These are phyloP conservation scores for Tipula vernalis DNA, from an alignment of 2,888 invertebrate species.

Conservation along the genomic window DNA sequence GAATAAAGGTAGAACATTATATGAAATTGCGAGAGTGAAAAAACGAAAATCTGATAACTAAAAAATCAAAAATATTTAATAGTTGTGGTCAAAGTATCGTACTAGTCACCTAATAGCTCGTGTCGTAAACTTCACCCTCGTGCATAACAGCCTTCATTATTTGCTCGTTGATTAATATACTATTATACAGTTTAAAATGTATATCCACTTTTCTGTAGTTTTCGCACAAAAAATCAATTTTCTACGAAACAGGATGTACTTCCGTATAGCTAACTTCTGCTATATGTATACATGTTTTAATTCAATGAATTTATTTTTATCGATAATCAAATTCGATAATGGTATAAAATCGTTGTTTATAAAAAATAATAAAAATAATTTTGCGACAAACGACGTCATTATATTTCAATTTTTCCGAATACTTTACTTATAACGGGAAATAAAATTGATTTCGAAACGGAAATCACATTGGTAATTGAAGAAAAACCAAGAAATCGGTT, in stretches of 20 bases:
- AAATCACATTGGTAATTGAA: neutral
- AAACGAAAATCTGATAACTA: too few species aligned
- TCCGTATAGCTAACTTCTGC: neutral
- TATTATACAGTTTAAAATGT: neutral
- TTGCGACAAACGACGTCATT: neutral
- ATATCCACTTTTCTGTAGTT: neutral
- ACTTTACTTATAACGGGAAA: neutral
- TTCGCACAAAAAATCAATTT: neutral
- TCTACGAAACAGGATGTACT: neutral
- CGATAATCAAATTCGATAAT: neutral
- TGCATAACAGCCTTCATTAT: too few species aligned
- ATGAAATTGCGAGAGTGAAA: too few species aligned
- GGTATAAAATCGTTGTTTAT: neutral
- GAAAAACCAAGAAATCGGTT: neutral
- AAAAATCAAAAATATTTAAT: too few species aligned
- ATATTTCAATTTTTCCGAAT: neutral
- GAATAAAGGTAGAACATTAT: too few species aligned
- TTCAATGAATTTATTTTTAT: neutral
- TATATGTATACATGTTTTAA: neutral
- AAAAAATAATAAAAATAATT: neutral
- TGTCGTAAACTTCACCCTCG: too few species aligned
- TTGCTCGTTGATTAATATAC: too few species aligned
- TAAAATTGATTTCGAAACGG: neutral
- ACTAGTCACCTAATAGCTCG: too few species aligned
- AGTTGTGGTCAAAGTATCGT: too few species aligned